A percentile compares a stretch with the other conserved stretches of the same genome.
Conservation (phyloP, 2,888 invertebrate species). For the Morpho deidamia region DNA sequence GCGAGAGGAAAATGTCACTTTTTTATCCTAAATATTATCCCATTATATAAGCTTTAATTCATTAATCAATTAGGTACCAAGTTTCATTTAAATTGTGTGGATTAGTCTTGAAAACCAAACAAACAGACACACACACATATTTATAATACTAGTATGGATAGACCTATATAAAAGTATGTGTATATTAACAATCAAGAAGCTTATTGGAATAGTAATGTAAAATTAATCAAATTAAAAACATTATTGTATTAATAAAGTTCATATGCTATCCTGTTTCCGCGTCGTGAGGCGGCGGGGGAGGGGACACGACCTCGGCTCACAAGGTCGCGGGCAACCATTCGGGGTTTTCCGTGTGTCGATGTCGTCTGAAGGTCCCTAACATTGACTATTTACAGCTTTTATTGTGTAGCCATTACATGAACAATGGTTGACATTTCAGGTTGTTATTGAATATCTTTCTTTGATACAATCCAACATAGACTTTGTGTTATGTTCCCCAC, state of each 20-base stretch:
- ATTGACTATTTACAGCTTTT: slow-evolving; percentile 48
- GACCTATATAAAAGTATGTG: no score
- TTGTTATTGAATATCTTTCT: slow-evolving; percentile 2
- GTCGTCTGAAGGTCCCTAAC: slow-evolving; percentile 57
- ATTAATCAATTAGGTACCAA: no score
- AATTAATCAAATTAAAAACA: slow-evolving; percentile 20
- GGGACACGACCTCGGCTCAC: slow-evolving; percentile 47
- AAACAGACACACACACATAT: no score
- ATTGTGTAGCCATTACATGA: slow-evolving; percentile 21
- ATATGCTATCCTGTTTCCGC: slow-evolving; percentile 47
- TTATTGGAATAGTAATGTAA: no score
- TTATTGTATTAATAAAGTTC: slow-evolving; percentile 23
- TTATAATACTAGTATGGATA: no score
- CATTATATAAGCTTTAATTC: no score
- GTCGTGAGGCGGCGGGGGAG: slow-evolving; percentile 33
- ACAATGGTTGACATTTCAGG: slow-evolving; percentile 5
- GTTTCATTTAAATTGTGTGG: no score
- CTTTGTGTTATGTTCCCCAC: no score
- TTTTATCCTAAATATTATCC: no score
- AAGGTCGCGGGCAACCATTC: slow-evolving; percentile 53
- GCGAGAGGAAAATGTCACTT: no score
- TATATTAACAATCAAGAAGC: no score
- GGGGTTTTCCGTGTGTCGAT: slow-evolving; percentile 52
- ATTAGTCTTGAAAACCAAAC: no score
- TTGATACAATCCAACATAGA: neutral